phyloP scores from a whole-genome alignment of 2,797 vertebrate genomes.

The Oryzias dopingdopingensis region DNA sequence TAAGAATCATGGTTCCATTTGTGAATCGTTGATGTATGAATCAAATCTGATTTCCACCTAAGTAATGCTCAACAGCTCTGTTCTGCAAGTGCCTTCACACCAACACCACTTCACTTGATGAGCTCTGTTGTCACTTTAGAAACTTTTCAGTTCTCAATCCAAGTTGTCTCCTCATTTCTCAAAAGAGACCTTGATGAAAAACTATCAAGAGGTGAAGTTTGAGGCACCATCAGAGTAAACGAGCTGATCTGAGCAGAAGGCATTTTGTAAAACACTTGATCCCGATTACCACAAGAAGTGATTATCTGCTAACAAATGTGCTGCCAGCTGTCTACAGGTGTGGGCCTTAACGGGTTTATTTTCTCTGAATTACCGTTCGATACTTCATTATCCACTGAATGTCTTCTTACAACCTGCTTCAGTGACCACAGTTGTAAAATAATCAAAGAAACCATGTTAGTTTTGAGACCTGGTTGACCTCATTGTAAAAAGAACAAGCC shows the following conservation, averaged over 20 bases:
- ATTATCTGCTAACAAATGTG: constrained; percentile 44
- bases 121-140: too few relatives aligned
- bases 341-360: constrained; percentile 3
- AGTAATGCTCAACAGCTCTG: too few relatives aligned
- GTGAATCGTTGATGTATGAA: too few relatives aligned
- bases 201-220: background rate
- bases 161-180: too few relatives aligned
- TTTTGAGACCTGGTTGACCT: constrained; percentile 18
- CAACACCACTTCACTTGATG: too few relatives aligned
- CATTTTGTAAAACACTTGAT: constrained; percentile 38
- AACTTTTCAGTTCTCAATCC: too few relatives aligned
- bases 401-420: constrained; percentile 26
- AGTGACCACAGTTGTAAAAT: constrained; percentile 27
- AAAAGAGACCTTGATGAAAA: too few relatives aligned
- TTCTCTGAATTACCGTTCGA: background rate
- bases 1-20: too few relatives aligned
- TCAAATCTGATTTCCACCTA: too few relatives aligned
- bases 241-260: constrained; percentile 51
- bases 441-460: constrained; percentile 21
- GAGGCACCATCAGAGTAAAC: constrained; percentile 23
- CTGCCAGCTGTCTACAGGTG: constrained; percentile 37
- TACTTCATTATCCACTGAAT: constrained; percentile 8
- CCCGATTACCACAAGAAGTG: constrained; percentile 42
- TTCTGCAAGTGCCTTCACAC: too few relatives aligned
- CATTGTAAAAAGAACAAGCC: constrained; percentile 56